Conservation (phyloP, 2,113 vertebrate species). For the Tyto alba region DNA sequence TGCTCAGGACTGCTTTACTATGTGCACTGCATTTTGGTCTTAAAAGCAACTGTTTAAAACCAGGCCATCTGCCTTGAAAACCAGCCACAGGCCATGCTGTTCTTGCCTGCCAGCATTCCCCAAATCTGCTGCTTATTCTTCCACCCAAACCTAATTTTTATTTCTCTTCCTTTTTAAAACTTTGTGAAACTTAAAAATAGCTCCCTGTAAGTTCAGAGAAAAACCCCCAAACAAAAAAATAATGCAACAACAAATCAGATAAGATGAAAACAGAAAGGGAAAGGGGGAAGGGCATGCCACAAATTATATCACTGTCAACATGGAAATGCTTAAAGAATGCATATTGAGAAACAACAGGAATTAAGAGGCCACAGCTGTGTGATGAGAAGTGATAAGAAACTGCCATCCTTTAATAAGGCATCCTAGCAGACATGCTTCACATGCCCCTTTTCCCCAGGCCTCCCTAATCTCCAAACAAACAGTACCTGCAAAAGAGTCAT, state of each 20-base stretch:
- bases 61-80: neutral
- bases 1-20: neutral
- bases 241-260: conserved; percentile 48
- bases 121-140: conserved; percentile 7
- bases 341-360: conserved; percentile 70
- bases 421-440: neutral
- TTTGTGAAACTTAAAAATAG: conserved; percentile 59
- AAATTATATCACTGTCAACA: conserved; percentile 60
- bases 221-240: conserved; percentile 43
- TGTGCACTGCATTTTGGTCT: neutral
- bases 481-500: neutral
- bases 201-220: conserved; percentile 36
- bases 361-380: conserved; percentile 51
- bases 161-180: conserved; percentile 31
- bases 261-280: conserved; percentile 57
- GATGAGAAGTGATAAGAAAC: conserved; percentile 48
- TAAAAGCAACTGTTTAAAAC: neutral
- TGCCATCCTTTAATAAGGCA: conserved; percentile 26
- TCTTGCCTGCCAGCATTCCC: neutral
- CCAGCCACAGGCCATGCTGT: neutral
- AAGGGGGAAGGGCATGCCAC: conserved; percentile 47
- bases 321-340: conserved; percentile 68
- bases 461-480: conserved; percentile 8
- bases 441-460: neutral
- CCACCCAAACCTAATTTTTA: conserved; percentile 20